phyloP scores from a whole-genome alignment of 35 echinoderm and acorn worm genomes.

The Strongylocentrotus purpuratus region DNA sequence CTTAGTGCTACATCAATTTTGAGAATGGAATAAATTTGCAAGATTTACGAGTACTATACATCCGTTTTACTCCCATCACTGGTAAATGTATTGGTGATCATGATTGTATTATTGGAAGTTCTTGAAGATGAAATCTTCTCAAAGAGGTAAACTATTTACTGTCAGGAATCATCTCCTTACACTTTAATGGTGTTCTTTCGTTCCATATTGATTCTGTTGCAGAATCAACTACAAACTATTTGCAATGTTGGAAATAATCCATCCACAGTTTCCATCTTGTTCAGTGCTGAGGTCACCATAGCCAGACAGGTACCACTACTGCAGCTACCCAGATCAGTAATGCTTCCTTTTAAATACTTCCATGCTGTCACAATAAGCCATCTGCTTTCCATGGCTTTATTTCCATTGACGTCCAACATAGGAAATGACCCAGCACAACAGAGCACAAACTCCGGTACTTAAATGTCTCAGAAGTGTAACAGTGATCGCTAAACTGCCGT shows the following conservation, averaged over 20 bases:
- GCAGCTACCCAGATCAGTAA: background rate
- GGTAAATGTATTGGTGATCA: background rate
- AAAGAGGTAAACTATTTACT: background rate
- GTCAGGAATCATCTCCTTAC: background rate
- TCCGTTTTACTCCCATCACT: no score
- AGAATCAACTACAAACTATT: background rate
- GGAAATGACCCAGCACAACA: no score
- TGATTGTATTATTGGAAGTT: background rate
- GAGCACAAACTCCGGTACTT: no score
- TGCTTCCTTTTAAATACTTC: background rate
- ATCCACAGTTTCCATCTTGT: background rate
- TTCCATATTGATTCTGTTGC: background rate
- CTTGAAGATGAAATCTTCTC: background rate
- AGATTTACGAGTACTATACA: no score
- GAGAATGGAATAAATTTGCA: no score
- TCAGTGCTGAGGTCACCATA: background rate
- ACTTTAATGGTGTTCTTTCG: background rate
- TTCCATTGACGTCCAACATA: no score
- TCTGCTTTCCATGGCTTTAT: no score
- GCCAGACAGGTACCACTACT: background rate
- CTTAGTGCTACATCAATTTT: no score
- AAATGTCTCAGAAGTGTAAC: no score
- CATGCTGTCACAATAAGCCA: no score
- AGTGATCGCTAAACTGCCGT: no score
- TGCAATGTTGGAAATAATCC: background rate